These are phyloP conservation scores for Melanophora roralis DNA, from an alignment of 2,888 invertebrate genomes.

Conservation along the genomic window DNA sequence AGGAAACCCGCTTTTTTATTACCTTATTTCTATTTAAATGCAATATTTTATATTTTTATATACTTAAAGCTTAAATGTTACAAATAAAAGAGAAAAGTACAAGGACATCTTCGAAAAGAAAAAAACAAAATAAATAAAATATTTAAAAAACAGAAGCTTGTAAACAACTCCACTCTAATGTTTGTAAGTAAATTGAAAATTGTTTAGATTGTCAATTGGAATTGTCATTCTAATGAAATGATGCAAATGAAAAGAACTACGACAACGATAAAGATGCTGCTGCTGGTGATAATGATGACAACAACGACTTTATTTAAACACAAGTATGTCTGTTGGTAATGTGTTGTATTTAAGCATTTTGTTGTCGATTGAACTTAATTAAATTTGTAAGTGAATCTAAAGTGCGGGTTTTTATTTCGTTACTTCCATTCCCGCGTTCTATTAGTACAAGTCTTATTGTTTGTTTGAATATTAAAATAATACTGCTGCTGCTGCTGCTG, in stretches of 20 bases:
- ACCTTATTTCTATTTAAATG: no score
- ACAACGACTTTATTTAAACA: slow-evolving; percentile 39
- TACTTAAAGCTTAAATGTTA: neutral
- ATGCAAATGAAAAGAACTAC: slow-evolving; percentile 51
- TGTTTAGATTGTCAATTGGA: slow-evolving; percentile 27
- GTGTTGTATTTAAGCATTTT: slow-evolving; percentile 68
- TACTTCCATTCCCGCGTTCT: slow-evolving; percentile 19
- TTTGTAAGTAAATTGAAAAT: slow-evolving; percentile 29
- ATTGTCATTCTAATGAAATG: slow-evolving; percentile 37
- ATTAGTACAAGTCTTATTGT: slow-evolving; percentile 33
- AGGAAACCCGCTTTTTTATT: no score
- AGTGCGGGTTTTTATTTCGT: slow-evolving; percentile 70
- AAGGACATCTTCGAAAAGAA: neutral
- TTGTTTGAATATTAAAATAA: slow-evolving; percentile 41
- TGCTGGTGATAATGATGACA: slow-evolving; percentile 32
- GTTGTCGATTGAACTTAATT: slow-evolving; percentile 76
- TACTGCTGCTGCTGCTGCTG: slow-evolving; percentile 4
- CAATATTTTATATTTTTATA: no score
- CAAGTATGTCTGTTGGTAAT: slow-evolving; percentile 4
- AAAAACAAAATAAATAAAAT: neutral
- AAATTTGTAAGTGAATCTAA: slow-evolving; percentile 77
- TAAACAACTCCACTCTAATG: neutral
- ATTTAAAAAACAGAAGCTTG: neutral
- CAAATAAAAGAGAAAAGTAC: slow-evolving; percentile 1
- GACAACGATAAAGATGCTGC: no score